phyloP scores from a whole-genome alignment of 2,888 invertebrate species.

The Ornithoptera priamus region DNA sequence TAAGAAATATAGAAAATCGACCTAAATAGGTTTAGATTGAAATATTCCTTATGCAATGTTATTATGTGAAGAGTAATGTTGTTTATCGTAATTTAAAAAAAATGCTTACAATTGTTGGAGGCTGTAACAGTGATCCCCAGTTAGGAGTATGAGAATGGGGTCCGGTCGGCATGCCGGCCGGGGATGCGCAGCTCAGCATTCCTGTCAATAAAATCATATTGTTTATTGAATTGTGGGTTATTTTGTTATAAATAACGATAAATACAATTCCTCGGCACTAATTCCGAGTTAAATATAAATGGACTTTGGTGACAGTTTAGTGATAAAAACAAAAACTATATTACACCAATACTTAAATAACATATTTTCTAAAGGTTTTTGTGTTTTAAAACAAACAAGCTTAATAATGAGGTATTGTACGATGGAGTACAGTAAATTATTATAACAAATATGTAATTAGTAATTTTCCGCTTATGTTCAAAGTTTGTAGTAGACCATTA shows the following conservation, averaged over 20 bases:
- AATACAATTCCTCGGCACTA: background rate
- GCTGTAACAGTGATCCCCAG: slow-evolving; percentile 62
- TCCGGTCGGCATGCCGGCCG: slow-evolving; percentile 72
- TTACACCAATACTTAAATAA: background rate
- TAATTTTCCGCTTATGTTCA: slow-evolving; percentile 1
- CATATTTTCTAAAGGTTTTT: background rate
- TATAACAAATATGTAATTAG: slow-evolving; percentile 16
- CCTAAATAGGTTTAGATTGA: background rate
- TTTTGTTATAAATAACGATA: background rate
- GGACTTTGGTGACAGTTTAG: background rate
- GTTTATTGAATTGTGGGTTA: background rate
- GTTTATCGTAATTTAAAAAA: background rate
- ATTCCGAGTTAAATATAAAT: background rate
- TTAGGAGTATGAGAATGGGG: slow-evolving; percentile 54
- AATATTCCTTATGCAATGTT: no score
- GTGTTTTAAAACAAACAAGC: slow-evolving; percentile 12
- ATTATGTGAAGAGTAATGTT: background rate
- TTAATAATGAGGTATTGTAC: slow-evolving; percentile 12
- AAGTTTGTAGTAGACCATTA: background rate
- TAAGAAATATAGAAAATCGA: background rate
- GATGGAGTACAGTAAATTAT: slow-evolving; percentile 14
- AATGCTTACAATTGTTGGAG: slow-evolving; percentile 61
- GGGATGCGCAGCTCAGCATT: slow-evolving; percentile 72
- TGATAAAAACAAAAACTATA: background rate
- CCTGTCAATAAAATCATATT: slow-evolving; percentile 42